Evolutionary conservation across 2,888 invertebrate species (phyloP).

Genomic region (Dolomedes plantarius): DNA sequence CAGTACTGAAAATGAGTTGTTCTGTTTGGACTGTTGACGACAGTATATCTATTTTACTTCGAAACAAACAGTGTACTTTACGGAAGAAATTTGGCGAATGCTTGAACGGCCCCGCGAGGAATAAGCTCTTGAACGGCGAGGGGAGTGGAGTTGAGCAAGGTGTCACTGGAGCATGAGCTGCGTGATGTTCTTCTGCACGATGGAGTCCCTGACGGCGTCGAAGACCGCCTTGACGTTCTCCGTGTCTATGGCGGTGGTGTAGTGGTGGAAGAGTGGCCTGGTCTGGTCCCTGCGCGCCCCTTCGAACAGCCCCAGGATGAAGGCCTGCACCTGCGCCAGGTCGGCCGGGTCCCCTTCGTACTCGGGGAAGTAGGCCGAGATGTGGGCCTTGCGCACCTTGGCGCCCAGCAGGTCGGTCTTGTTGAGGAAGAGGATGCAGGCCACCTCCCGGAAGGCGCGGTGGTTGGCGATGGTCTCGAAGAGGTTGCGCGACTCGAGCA

Average conservation of each 20-base stretch:
- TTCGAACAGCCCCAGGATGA: constrained; percentile 89
- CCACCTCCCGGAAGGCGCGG: constrained; percentile 92
- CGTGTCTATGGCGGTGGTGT: constrained; percentile 98
- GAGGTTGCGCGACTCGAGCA: constrained; percentile 96
- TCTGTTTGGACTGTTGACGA: too few relatives aligned
- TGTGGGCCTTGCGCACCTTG: constrained; percentile 81
- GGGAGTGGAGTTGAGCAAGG: too few relatives aligned
- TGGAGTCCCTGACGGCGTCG: constrained; percentile 97
- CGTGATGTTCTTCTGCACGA: constrained; percentile 94
- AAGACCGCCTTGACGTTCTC: constrained; percentile 99
- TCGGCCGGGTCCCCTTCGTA: constrained; percentile 78
- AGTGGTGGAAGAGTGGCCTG: constrained; percentile 95
- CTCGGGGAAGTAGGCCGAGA: constrained; percentile 77
- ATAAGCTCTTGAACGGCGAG: too few relatives aligned
- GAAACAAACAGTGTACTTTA: too few relatives aligned
- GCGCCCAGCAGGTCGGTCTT: constrained; percentile 95
- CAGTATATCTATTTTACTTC: too few relatives aligned
- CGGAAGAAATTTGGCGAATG: too few relatives aligned
- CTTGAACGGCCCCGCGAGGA: too few relatives aligned
- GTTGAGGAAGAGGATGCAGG: constrained; percentile 97
- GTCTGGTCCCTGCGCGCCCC: constrained; percentile 87
- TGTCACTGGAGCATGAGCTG: constrained; percentile 91
- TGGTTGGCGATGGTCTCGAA: constrained; percentile 99
- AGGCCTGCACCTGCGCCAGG: constrained; percentile 91
- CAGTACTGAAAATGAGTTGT: too few relatives aligned